phyloP scores from a whole-genome alignment of 2,797 vertebrate species.

The Pelodytes ibericus region DNA sequence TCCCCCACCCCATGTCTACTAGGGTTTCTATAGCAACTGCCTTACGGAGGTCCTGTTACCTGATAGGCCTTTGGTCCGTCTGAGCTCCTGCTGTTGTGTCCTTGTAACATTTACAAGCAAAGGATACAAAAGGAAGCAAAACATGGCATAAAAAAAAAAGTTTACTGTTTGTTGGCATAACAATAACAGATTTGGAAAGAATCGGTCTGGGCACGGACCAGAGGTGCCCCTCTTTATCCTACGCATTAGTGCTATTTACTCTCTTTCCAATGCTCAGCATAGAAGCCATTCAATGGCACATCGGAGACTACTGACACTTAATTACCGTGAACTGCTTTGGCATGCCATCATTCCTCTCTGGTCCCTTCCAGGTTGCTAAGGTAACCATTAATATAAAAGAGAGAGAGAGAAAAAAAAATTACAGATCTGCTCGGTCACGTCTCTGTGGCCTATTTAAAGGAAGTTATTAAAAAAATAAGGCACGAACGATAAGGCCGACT shows the following conservation, averaged over 20 bases:
- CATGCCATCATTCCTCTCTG: conserved; percentile 42
- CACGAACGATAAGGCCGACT: conserved; percentile 8
- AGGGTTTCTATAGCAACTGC: conserved; percentile 79
- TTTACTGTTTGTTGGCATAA: conserved; percentile 64
- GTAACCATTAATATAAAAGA: conserved; percentile 52
- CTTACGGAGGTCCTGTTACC: conserved; percentile 76
- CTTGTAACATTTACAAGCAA: conserved; percentile 61
- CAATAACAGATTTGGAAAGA: conserved; percentile 46
- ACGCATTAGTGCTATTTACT: conserved; percentile 39
- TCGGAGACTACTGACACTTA: conserved; percentile 43
- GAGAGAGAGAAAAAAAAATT: not conserved
- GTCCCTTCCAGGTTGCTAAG: conserved; percentile 57
- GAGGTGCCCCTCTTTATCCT: conserved; percentile 58
- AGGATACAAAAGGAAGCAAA: conserved; percentile 50
- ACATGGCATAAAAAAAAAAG: conserved; percentile 58
- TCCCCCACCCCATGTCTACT: conserved; percentile 60
- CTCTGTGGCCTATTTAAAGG: conserved; percentile 49
- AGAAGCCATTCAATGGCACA: conserved; percentile 55
- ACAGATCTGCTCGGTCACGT: conserved; percentile 56
- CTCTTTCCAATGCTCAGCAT: conserved; percentile 26
- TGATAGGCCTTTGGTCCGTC: conserved; percentile 78
- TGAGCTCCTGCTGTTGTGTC: conserved; percentile 65
- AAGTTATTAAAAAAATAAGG: conserved; percentile 31
- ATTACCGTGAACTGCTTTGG: conserved; percentile 38
- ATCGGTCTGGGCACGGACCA: conserved; percentile 55